phyloP scores from a whole-genome alignment of 2,113 vertebrate species.

The Corythaixoides concolor region DNA sequence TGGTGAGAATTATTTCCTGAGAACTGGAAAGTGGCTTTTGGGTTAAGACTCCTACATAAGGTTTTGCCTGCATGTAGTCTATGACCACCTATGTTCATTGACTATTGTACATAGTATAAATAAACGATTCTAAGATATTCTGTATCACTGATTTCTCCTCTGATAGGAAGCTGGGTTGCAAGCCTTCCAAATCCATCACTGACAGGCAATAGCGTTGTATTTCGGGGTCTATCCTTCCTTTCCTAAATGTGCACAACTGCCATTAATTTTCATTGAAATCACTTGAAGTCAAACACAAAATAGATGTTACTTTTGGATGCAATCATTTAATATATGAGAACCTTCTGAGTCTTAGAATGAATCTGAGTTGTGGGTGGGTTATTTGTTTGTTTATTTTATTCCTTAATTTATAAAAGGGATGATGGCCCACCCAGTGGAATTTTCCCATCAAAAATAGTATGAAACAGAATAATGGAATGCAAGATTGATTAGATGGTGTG shows the following conservation, averaged over 20 bases:
- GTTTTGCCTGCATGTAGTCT: background rate
- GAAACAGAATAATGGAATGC: slow-evolving; percentile 53
- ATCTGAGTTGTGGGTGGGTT: background rate
- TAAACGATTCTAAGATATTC: background rate
- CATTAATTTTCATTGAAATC: slow-evolving; percentile 27
- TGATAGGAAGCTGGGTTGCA: background rate
- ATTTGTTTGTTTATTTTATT: slow-evolving; percentile 61
- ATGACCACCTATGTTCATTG: background rate
- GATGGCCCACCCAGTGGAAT: slow-evolving; percentile 57
- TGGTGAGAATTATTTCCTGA: slow-evolving; percentile 29
- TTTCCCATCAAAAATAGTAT: slow-evolving; percentile 64
- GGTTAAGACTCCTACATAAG: slow-evolving; percentile 9
- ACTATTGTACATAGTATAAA: background rate
- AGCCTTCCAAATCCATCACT: slow-evolving; percentile 4
- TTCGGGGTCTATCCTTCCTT: background rate
- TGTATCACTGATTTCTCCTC: background rate
- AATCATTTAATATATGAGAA: slow-evolving; percentile 28
- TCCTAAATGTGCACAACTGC: slow-evolving; percentile 22
- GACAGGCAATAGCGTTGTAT: background rate
- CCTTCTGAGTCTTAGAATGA: slow-evolving; percentile 1
- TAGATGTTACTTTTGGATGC: background rate
- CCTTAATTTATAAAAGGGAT: slow-evolving; percentile 46
- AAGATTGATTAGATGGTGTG: slow-evolving; percentile 58
- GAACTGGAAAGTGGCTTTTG: background rate
- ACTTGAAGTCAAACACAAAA: slow-evolving; percentile 20